These are phyloP conservation scores for Corythucha ciliata DNA, from an alignment of 2,888 invertebrate species.

Conservation along the genomic window DNA sequence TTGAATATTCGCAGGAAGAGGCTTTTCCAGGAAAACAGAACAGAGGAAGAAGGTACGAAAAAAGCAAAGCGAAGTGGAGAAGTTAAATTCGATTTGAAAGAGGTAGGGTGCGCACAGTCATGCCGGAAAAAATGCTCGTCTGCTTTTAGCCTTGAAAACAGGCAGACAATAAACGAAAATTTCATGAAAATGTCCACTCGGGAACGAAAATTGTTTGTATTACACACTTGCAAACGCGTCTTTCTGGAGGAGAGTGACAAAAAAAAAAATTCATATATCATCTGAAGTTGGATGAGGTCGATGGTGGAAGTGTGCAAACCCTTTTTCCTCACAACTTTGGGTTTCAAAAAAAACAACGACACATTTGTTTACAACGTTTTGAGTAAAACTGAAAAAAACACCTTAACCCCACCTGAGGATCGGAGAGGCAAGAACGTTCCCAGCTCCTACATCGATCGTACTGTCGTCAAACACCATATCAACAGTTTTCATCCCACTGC, in stretches of 20 bases:
- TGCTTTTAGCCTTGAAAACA: not conserved
- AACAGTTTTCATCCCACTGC: constrained; percentile 26
- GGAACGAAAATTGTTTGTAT: not conserved
- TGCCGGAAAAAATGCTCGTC: not conserved
- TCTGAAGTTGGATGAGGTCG: not conserved
- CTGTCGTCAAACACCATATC: constrained; percentile 26
- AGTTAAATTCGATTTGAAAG: not conserved
- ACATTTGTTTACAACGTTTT: constrained; percentile 10
- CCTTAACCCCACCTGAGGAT: constrained; percentile 18
- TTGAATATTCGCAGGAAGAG: no score
- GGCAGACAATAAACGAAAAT: not conserved
- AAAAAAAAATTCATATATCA: constrained; percentile 3
- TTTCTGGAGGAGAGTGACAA: not conserved
- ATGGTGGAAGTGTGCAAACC: constrained; percentile 21
- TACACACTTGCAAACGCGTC: constrained; percentile 1
- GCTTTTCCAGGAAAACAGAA: no score
- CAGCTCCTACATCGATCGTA: constrained; percentile 12
- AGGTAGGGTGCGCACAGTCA: not conserved
- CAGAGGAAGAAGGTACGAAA: not conserved
- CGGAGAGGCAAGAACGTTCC: constrained; percentile 16
- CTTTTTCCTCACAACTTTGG: constrained; percentile 23
- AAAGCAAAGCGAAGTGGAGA: not conserved
- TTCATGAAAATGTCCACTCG: not conserved
- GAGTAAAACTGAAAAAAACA: constrained; percentile 16
- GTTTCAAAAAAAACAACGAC: constrained; percentile 24